Evolutionary conservation across 2,113 vertebrate genomes (phyloP), one percentile per base, ranked within the genome.

Genomic region (Elephantulus edwardii): DNA sequence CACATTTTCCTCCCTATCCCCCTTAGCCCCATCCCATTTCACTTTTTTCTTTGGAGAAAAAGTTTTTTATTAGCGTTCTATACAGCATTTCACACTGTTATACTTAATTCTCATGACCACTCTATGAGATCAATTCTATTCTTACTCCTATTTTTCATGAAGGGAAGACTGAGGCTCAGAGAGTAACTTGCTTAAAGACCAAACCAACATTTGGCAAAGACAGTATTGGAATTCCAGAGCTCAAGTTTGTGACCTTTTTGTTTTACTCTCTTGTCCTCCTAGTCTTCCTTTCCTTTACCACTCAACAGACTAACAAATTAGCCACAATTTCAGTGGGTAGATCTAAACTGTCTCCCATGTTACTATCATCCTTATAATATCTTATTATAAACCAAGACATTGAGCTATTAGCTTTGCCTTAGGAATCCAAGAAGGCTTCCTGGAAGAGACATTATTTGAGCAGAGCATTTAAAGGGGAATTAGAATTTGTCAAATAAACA

Each of bases 391-490:
- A 10, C 30, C 70, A 50, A 30, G 38, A 74, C 17, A 20, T 87
- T 44, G 28, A 22, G 82, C 44, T 80, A 71, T 48, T 35, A 35
- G 74, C 52, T 35, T 38, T 35, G 33, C n/a, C 76, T 78, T 26
- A 81, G 72, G n/a, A 93, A 86, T 30, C 76, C 48, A 62, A 83
- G 83, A 79, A 56, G 50, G 7, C 72, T 91, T 91, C 19, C 35
- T 44, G 10, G 48, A 56, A 60, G 87, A 89, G 52, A 12, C 19
- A 38, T 20, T 72, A 50, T 54, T 66, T 46, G 44, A 46, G 4
- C 9, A 46, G n/a, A 30, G 2, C 33, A 2, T 40, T 62, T 75
- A 77, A 48, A 38, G 46, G 66, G 42, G 24, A 83, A 46, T 33
- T 54, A 68, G 62, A 62, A 71, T 68, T 83, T 74, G 38, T 30